Evolutionary conservation across 2,113 vertebrate species (phyloP), one percentile per base, ranked within the genome.

Genomic region (Pelobates fuscus): DNA sequence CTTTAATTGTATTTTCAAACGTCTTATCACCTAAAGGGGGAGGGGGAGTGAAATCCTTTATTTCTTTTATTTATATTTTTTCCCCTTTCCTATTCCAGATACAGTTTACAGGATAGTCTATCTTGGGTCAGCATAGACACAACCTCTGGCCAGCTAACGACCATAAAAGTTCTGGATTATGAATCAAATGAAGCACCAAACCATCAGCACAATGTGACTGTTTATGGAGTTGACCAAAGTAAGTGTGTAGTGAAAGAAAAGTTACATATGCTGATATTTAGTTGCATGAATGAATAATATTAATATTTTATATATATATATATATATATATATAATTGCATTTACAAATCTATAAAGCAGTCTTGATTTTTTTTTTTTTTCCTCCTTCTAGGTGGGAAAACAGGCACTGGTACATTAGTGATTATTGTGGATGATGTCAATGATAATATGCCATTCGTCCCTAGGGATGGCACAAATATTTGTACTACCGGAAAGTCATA

Each of bases 331-430:
- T 41, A 11, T 41, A 41, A 41, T 6, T 5, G 32, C 32, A 11
- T 11, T n/a, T n/a, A n/a, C 5, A 37, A 37, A 37, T 49, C 2
- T 46, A 17, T 46, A 12, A 17, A 49, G 17, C 4, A 18, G 2
- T 12, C 2, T 14, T 49, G 44, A 2, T 57, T 55, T 67, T 80
- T 68, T 70, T 2, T 79, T 58, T 59, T 59, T 20, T 8, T 32
- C 44, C 8, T 21, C 3, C 5, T 37, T 57, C 11, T 76, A 96
- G 95, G 59, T 81, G 81, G 86, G 10, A 94, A 94, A 80, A 88
- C 91, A 2, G 93, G 93, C 63, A 94, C 88, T 2, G 95, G 96
- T 65, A 95, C 88, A 4, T 79, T 97, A 25, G 82, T 94, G 8
- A 81, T 97, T 72, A 67, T 75, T 66, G 75, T 97, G 20, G 80